A percentile compares a stretch with the other conserved stretches of the same genome.
Conservation (phyloP, 2,888 invertebrate species). For the Cerceris ruficornis region DNA sequence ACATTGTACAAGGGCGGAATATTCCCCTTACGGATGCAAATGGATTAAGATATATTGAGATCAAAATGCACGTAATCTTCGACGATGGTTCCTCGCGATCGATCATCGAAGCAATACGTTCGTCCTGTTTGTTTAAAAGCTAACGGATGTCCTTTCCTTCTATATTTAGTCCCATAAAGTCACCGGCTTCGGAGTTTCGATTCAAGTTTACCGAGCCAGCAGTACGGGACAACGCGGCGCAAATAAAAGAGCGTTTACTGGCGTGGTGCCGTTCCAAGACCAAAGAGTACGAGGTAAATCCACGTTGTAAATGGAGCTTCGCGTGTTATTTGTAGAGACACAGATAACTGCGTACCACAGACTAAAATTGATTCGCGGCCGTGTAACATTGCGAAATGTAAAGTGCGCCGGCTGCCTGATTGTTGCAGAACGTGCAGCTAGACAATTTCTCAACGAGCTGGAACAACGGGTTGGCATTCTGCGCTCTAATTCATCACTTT, state of each 20-base stretch:
- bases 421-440: constrained; percentile 95
- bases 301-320: constrained; percentile 33
- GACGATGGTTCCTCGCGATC: too few relatives aligned
- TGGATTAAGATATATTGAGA: too few relatives aligned
- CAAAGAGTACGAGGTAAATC: constrained; percentile 96
- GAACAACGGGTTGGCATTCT: constrained; percentile 99
- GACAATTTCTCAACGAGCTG: constrained; percentile 99
- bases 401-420: background rate
- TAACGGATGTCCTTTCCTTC: constrained; percentile 63
- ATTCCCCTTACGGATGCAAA: too few relatives aligned
- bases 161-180: constrained; percentile 88
- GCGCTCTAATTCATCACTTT: constrained; percentile 99
- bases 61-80: too few relatives aligned
- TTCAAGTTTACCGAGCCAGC: constrained; percentile 96
- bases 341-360: constrained; percentile 19
- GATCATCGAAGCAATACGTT: background rate
- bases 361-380: constrained; percentile 20
- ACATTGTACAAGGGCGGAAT: too few relatives aligned
- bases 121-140: constrained; percentile 28
- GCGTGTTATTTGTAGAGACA: constrained; percentile 44
- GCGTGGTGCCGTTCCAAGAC: constrained; percentile 99
- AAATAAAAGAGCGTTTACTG: constrained; percentile 98
- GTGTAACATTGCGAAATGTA: constrained; percentile 5
- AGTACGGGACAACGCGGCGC: constrained; percentile 94
- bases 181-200: constrained; percentile 87